Evolutionary conservation across 2,797 vertebrate species (phyloP).

Genomic region (Trachurus trachurus): DNA sequence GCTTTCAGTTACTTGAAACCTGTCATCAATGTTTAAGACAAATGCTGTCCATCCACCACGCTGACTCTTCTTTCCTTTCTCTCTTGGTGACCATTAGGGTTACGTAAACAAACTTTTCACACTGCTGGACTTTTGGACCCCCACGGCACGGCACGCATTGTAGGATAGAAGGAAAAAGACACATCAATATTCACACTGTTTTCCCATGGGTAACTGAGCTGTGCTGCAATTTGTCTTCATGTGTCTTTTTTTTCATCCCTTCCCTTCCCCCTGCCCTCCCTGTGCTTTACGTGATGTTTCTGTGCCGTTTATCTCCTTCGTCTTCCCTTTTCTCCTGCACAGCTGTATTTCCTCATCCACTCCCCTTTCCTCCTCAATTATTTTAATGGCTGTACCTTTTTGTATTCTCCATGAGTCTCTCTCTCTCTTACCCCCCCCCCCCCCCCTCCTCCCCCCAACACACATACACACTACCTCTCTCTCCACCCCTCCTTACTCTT

Average conservation of each 20-base stretch:
- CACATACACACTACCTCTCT: no score
- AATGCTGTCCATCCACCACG: neutral
- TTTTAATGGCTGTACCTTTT: slow-evolving; percentile 32
- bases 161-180: neutral
- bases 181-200: slow-evolving; percentile 35
- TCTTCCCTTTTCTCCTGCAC: neutral
- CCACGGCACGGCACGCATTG: neutral
- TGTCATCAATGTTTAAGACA: neutral
- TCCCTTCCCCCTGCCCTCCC: neutral
- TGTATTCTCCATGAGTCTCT: slow-evolving; percentile 22
- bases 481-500: neutral
- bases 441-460: no score
- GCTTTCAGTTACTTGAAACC: neutral
- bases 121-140: neutral
- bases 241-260: slow-evolving; percentile 18
- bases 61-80: neutral
- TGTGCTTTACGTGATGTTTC: slow-evolving; percentile 25
- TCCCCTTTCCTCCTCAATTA: slow-evolving; percentile 18
- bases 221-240: slow-evolving; percentile 47
- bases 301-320: slow-evolving; percentile 24
- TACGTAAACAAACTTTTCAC: slow-evolving; percentile 5
- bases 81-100: neutral
- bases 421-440: neutral
- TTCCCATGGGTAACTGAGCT: slow-evolving; percentile 28
- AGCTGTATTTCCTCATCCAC: slow-evolving; percentile 25